Evolutionary conservation across 2,888 invertebrate genomes (phyloP), one percentile per base, ranked within the genome.

Genomic region (Parthenolecanium corni): DNA sequence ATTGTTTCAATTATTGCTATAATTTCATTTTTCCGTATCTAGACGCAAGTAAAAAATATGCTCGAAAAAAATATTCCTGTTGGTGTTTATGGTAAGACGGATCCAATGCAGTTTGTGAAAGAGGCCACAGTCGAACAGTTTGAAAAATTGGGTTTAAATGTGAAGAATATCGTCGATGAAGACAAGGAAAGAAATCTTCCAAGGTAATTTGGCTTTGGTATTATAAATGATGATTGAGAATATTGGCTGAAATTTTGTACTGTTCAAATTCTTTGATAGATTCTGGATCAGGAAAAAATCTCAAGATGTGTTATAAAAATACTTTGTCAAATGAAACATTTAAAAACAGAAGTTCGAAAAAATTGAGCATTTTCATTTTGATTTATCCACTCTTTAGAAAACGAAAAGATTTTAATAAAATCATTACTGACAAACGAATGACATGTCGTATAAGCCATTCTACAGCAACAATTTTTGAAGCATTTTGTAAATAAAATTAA

Each of bases 11-110:
- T 20, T 6, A 20, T 49, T n/a, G 11, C 16, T 5, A 57, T 38
- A 14, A 25, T 21, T 52, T 20, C 21, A 21, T 38, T 51, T 23
- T 23, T 40, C 20, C 23, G 21, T 38, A 2, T 21, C 36, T 20
- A 65, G 65, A 61, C 58, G 16, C 51, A 65, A 49, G 65, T 64
- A 12, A 65, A 64, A 51, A 64, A 64, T 40, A 16, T 64, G 6
- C 53, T 64, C 31, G 44, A 62, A 56, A 54, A 62, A 52, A 65
- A 57, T 57, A 2, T 31, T 40, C 3, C 18, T 3, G 12, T 11
- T 1, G 31, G 24, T 23, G 12, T 16, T 1, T 24, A 24, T 23
- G 5, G 18, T 4, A 57, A 44, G 20, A 25, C 18, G 3, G 57
- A 57, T 31, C 25, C 46, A 6, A 23, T 46, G 1, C 25, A 57